These are phyloP conservation scores for Pachydiplax longipennis DNA, from an alignment of 2,888 invertebrate species.

Conservation along the genomic window DNA sequence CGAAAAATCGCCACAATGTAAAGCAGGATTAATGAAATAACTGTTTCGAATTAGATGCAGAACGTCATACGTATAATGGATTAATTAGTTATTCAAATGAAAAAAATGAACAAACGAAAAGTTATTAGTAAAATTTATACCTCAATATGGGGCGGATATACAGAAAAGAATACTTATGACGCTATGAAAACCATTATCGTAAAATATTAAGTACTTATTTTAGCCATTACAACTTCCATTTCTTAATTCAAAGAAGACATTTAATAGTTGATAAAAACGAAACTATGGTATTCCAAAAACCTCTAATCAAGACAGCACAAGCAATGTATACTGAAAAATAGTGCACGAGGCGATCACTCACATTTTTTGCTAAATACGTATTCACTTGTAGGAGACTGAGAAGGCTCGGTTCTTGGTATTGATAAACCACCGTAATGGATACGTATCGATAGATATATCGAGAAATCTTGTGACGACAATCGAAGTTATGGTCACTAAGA, in stretches of 20 bases:
- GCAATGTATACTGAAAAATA: neutral
- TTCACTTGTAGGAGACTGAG: neutral
- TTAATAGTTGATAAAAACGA: neutral
- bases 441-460: slow-evolving; percentile 24
- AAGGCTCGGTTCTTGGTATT: slow-evolving; percentile 21
- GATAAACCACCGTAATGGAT: slow-evolving; percentile 43
- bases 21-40: too few relatives aligned
- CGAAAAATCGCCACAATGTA: too few relatives aligned
- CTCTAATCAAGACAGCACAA: neutral
- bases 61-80: neutral
- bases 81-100: neutral
- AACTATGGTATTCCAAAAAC: neutral
- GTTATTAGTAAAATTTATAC: neutral
- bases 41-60: neutral
- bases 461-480: neutral
- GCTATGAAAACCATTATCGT: neutral
- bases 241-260: neutral
- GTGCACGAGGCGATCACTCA: neutral
- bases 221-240: slow-evolving; percentile 29
- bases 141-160: neutral
- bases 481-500: neutral
- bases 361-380: neutral
- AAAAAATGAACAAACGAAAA: too few relatives aligned
- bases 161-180: neutral
- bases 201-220: neutral